phyloP scores from a whole-genome alignment of 1,140 invertebrate species.

The Thaumetopoea pityocampa region DNA sequence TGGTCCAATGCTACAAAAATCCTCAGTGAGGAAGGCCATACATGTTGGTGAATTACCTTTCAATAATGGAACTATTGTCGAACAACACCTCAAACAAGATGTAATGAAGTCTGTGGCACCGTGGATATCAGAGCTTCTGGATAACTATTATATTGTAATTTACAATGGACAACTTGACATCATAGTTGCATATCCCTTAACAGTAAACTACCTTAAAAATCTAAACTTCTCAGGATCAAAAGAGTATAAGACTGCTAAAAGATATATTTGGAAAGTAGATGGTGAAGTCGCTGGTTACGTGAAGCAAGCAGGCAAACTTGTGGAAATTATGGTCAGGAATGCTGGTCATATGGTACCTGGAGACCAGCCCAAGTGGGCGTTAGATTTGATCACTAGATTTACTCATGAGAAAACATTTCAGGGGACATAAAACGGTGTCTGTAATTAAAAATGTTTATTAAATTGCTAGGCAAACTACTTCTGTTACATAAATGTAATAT shows the following conservation, averaged over 20 bases:
- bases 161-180: slow-evolving; percentile 92
- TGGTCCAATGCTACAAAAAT: slow-evolving; percentile 77
- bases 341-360: slow-evolving; percentile 90
- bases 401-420: slow-evolving; percentile 78
- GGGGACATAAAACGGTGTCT: slow-evolving; percentile 1
- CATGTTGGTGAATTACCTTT: slow-evolving; percentile 89
- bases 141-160: slow-evolving; percentile 81
- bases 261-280: slow-evolving; percentile 83
- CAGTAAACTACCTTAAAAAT: slow-evolving; percentile 82
- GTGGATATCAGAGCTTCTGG: slow-evolving; percentile 83
- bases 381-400: slow-evolving; percentile 87
- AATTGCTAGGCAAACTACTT: not conserved
- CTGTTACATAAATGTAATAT: too few species aligned
- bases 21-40: slow-evolving; percentile 81
- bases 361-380: slow-evolving; percentile 87
- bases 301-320: slow-evolving; percentile 83
- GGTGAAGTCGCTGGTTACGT: slow-evolving; percentile 86
- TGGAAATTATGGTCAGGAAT: slow-evolving; percentile 87
- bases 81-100: slow-evolving; percentile 83
- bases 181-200: slow-evolving; percentile 88
- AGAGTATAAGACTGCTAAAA: slow-evolving; percentile 79
- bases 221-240: slow-evolving; percentile 82
- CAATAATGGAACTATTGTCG: slow-evolving; percentile 78
- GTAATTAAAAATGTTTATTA: not conserved
- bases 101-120: slow-evolving; percentile 89